Evolutionary conservation across 2,888 invertebrate genomes (phyloP).

Genomic region (Saturnia pavonia): DNA sequence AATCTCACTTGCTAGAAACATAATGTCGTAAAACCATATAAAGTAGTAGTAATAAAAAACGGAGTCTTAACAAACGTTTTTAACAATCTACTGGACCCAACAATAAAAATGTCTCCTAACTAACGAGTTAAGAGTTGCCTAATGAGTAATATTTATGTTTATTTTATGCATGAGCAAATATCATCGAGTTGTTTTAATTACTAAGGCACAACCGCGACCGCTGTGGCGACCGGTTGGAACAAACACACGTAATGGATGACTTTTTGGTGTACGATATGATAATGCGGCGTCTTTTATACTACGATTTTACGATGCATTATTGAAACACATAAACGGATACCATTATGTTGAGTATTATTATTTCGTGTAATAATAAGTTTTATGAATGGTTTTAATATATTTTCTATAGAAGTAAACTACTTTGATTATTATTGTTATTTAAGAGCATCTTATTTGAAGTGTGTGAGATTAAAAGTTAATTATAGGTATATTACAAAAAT

Average conservation of each 20-base stretch:
- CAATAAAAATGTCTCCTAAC: constrained; percentile 37
- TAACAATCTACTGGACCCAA: constrained; percentile 40
- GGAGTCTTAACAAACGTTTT: constrained; percentile 34
- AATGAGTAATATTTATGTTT: constrained; percentile 57
- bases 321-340: constrained; percentile 3
- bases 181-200: constrained; percentile 63
- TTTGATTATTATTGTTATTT: not conserved
- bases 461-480: not conserved
- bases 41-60: constrained; percentile 31
- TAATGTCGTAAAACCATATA: constrained; percentile 31
- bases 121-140: constrained; percentile 35
- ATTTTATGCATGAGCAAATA: constrained; percentile 69
- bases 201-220: constrained; percentile 42
- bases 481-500: too few species aligned
- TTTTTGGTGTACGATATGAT: constrained; percentile 37
- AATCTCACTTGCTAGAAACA: constrained; percentile 17
- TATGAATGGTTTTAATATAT: not conserved
- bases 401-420: not conserved
- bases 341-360: not conserved
- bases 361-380: not conserved
- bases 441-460: not conserved
- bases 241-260: constrained; percentile 47
- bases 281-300: constrained; percentile 25
- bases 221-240: constrained; percentile 41
- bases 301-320: constrained; percentile 1